Percentiles rank a stretch among this genome's conserved stretches.
Conservation (phyloP, 2,113 vertebrate species). For the Sapajus apella region DNA sequence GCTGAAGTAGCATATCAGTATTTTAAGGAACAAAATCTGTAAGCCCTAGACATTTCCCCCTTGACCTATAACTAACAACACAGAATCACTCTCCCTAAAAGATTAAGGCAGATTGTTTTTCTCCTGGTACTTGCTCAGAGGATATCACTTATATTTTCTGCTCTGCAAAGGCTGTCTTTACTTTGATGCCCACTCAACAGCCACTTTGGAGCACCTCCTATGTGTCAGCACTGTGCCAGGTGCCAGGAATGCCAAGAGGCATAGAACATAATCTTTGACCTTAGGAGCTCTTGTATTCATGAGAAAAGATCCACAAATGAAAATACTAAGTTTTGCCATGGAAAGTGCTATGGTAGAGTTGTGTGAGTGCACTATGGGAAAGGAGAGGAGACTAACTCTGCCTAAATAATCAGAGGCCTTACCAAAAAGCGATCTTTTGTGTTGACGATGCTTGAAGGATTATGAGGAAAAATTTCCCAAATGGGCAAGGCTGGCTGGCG, state of each 20-base stretch:
- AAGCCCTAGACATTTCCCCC: not conserved
- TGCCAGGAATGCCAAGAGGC: not conserved
- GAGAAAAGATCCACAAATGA: not conserved
- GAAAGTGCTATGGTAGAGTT: not conserved
- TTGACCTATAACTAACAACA: not conserved
- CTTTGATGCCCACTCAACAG: not conserved
- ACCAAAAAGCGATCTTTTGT: not conserved
- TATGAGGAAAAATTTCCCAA: not conserved
- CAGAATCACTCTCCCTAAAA: not conserved
- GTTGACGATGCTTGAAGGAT: not conserved
- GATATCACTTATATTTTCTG: not conserved
- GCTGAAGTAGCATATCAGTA: not conserved
- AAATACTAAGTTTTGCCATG: not conserved
- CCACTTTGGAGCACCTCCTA: not conserved
- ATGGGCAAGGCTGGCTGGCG: not conserved
- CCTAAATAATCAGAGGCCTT: not conserved
- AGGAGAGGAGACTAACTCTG: not conserved
- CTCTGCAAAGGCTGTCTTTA: not conserved
- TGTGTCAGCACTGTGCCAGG: not conserved
- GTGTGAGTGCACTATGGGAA: not conserved
- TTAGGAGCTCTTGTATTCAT: not conserved
- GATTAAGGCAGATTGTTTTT: not conserved
- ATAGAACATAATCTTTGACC: not conserved
- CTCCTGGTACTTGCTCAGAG: not conserved
- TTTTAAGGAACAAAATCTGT: not conserved